Evolutionary conservation across 1,140 invertebrate species (phyloP).

Genomic region (Mercenaria mercenaria): DNA sequence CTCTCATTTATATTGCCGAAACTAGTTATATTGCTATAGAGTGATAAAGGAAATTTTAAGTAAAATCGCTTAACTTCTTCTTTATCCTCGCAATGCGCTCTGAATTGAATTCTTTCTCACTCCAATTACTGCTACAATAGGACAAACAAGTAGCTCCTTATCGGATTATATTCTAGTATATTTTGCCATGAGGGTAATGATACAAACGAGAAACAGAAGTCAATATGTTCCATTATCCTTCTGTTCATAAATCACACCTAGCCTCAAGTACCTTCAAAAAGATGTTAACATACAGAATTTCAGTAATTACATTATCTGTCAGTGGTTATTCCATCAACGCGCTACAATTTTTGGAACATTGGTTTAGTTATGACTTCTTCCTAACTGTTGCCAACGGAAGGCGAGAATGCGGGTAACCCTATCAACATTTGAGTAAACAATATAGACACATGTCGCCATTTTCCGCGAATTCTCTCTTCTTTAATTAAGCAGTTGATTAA

Average conservation of each 20-base stretch:
- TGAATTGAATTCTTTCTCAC: too few species aligned
- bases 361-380: constrained; percentile 11
- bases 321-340: constrained; percentile 4
- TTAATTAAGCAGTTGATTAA: too few species aligned
- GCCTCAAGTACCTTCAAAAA: constrained; percentile 3
- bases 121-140: too few species aligned
- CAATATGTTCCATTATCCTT: background rate
- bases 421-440: background rate
- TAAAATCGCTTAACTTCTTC: too few species aligned
- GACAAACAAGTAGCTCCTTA: too few species aligned
- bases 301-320: constrained; percentile 48
- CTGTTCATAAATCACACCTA: constrained; percentile 19
- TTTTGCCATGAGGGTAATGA: background rate
- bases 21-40: too few species aligned
- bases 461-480: too few species aligned
- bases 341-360: background rate
- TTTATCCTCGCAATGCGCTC: too few species aligned
- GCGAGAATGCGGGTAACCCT: background rate
- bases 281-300: background rate
- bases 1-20: too few species aligned
- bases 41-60: too few species aligned
- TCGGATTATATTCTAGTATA: too few species aligned
- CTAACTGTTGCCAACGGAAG: background rate
- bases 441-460: background rate
- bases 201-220: background rate